phyloP scores from a whole-genome alignment of 2,888 invertebrate species.

The Heliconius cydno region DNA sequence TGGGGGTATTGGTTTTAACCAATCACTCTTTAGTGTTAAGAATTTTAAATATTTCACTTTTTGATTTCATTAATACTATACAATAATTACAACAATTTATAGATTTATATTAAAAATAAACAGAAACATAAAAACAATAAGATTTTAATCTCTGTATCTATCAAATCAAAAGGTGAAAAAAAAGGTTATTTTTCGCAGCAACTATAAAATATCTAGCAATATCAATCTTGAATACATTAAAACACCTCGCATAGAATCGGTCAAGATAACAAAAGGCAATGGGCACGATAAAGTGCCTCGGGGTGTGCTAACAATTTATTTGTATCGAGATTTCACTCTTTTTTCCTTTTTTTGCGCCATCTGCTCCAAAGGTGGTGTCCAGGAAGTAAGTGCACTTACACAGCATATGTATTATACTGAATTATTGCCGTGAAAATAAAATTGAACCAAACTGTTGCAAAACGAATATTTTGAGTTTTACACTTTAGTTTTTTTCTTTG shows the following conservation, averaged over 20 bases:
- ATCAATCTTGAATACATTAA: slow-evolving; percentile 61
- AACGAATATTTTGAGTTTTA: slow-evolving; percentile 20
- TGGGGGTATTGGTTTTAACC: slow-evolving; percentile 48
- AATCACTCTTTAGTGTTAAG: slow-evolving; percentile 44
- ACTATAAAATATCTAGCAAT: slow-evolving; percentile 70
- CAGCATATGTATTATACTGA: slow-evolving; percentile 59
- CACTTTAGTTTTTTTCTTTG: neutral
- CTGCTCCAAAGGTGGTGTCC: slow-evolving; percentile 73
- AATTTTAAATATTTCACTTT: neutral
- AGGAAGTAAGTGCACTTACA: slow-evolving; percentile 63
- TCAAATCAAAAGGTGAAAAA: slow-evolving; percentile 57
- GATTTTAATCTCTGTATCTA: slow-evolving; percentile 31
- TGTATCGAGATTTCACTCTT: slow-evolving; percentile 65
- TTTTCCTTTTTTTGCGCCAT: slow-evolving; percentile 59
- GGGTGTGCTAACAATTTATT: slow-evolving; percentile 76
- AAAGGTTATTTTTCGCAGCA: slow-evolving; percentile 58
- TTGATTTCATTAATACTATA: neutral
- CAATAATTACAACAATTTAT: neutral
- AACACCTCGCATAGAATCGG: slow-evolving; percentile 67
- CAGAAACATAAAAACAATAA: neutral
- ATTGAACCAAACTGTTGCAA: slow-evolving; percentile 32
- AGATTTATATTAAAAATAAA: neutral
- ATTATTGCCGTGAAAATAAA: slow-evolving; percentile 47
- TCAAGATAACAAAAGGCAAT: slow-evolving; percentile 65
- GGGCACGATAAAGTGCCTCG: slow-evolving; percentile 61